phyloP scores from a whole-genome alignment of 2,113 vertebrate species.

The Notothenia rossii region DNA sequence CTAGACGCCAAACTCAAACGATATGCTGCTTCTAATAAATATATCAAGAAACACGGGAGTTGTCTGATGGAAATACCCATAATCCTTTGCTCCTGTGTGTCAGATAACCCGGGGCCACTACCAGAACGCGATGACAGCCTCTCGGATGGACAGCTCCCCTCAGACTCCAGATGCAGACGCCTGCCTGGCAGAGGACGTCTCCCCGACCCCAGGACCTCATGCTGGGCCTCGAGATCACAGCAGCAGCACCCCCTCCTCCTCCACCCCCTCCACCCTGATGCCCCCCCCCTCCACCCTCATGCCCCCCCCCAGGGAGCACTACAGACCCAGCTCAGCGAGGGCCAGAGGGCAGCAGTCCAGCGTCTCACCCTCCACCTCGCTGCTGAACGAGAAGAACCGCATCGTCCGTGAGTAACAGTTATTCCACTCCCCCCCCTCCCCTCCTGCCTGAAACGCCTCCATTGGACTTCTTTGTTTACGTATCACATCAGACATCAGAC shows the following conservation, averaged over 20 bases:
- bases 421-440: too few species aligned
- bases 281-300: constrained; percentile 76
- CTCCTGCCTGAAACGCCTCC: neutral
- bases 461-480: too few species aligned
- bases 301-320: constrained; percentile 66
- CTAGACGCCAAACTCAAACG: too few species aligned
- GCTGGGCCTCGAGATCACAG: constrained; percentile 20
- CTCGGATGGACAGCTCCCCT: constrained; percentile 94
- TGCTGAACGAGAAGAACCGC: constrained; percentile 88
- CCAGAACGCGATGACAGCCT: constrained; percentile 93
- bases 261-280: constrained; percentile 78
- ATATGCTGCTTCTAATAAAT: too few species aligned
- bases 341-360: constrained; percentile 66
- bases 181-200: constrained; percentile 63
- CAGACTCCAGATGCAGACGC: constrained; percentile 93
- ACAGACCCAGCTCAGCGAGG: constrained; percentile 63
- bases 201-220: constrained; percentile 45
- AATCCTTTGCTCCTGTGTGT: constrained; percentile 27
- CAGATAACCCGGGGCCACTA: constrained; percentile 96
- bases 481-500: too few species aligned
- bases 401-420: constrained; percentile 83
- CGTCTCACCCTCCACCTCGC: constrained; percentile 74
- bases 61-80: neutral
- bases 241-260: too few species aligned
- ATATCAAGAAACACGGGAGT: too few species aligned